A percentile compares a stretch with the other conserved stretches of the same genome.
phyloP scores from a whole-genome alignment of 2,113 vertebrate genomes.

The Eolophus roseicapilla region DNA sequence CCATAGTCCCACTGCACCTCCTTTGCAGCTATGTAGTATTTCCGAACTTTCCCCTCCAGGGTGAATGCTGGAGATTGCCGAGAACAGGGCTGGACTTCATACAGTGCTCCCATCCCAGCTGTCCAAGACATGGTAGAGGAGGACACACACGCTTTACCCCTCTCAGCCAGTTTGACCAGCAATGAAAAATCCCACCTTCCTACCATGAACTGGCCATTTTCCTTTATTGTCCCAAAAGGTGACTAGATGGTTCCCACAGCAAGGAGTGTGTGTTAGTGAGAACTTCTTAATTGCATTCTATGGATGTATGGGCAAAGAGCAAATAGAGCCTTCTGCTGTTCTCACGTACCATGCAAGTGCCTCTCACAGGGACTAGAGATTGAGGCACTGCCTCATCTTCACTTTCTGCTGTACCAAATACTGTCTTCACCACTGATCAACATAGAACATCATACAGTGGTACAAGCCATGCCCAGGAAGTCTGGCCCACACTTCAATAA shows the following conservation, averaged over 20 bases:
- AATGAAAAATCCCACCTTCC: not conserved
- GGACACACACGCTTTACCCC: not conserved
- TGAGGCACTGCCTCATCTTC: not conserved
- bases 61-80: not conserved
- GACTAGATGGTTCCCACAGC: not conserved
- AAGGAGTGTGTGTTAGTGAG: not conserved
- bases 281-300: not conserved
- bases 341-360: not conserved
- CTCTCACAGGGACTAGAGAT: not conserved
- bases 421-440: not conserved
- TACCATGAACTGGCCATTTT: not conserved
- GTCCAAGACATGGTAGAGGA: not conserved
- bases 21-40: slow-evolving; percentile 75
- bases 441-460: fast-evolving
- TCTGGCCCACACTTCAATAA: not conserved
- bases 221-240: not conserved
- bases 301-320: not conserved
- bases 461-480: not conserved
- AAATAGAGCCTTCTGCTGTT: not conserved
- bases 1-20: slow-evolving; percentile 77
- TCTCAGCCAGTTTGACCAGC: not conserved
- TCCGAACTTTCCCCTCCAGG: slow-evolving; percentile 63
- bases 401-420: not conserved
- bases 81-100: slow-evolving; percentile 73
- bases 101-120: slow-evolving; percentile 79